Evolutionary conservation across 2,113 vertebrate species (phyloP).

Genomic region (Myotis brandtii): DNA sequence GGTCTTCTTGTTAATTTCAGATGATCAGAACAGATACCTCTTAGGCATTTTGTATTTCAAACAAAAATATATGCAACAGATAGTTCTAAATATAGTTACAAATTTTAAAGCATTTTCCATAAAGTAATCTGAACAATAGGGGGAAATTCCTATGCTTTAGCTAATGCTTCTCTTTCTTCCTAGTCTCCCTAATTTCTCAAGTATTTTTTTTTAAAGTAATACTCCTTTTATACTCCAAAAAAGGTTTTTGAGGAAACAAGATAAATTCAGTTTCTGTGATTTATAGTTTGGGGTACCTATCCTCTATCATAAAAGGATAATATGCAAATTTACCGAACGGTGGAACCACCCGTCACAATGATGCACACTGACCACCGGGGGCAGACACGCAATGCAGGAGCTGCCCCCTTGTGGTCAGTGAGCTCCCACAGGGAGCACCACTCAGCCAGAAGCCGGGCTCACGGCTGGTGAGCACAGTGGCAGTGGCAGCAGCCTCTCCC

Average conservation of each 20-base stretch:
- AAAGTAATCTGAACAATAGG: background rate
- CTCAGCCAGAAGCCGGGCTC: too few species aligned
- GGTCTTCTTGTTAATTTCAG: background rate
- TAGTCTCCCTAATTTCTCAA: background rate
- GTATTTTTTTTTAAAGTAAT: background rate
- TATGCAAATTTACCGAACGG: too few species aligned
- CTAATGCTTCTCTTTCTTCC: background rate
- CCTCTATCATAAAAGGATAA: too few species aligned
- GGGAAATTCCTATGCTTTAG: background rate
- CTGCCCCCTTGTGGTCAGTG: too few species aligned
- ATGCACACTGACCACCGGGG: too few species aligned
- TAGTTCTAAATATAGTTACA: background rate
- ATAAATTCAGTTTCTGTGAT: background rate
- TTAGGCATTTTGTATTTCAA: background rate
- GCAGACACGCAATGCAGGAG: too few species aligned
- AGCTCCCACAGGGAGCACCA: too few species aligned
- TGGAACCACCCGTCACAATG: too few species aligned
- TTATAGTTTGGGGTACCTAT: background rate
- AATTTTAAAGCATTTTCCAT: background rate
- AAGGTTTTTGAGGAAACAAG: background rate
- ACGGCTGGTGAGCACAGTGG: too few species aligned
- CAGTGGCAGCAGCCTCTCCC: too few species aligned
- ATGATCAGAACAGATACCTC: background rate
- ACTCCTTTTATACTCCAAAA: background rate
- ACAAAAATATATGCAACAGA: background rate